Evolutionary conservation across 2,797 vertebrate genomes (phyloP), one percentile per base, ranked within the genome.

Genomic region (Rhadinocentrus ornatus): DNA sequence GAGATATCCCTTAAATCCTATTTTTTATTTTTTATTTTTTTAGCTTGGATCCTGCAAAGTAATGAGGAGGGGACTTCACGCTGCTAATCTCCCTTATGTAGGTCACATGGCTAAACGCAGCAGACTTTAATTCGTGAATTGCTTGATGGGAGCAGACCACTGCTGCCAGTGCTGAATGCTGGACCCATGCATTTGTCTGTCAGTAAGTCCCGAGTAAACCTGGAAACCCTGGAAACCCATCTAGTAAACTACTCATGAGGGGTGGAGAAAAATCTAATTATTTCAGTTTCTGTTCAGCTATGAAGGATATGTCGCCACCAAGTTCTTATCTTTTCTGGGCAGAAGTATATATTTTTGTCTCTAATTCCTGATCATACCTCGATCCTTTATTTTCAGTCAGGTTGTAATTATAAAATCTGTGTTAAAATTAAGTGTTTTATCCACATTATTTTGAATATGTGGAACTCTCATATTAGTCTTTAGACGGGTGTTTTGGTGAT

Each of bases 101-200:
- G 89, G 89, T 87, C 88, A 70, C 75, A 82, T 75, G 78, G 65
- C 78, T 86, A 67, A 67, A 83, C 80, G 79, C 85, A 27, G 80
- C 74, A 72, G 85, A 85, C 55, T 70, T 83, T 86, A 34, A 82
- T 83, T 86, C 35, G 46, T 56, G 60, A 85, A 84, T 71, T 37
- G 68, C 71, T 85, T 68, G 34, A 65, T 34, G 54, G 13, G n/a
- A 24, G 60, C 9, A 10, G 10, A 31, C 27, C 71, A 24, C 27
- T 12, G 50, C 77, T 54, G 29, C 63, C 32, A 9, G 35, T 4
- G 31, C 70, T 74, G 34, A 24, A 12, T 44, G 6, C 57, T 37
- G 58, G 15, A 55, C 29, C 9, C n/a, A n/a, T 34, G 44, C 16
- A 1, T 7, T 7, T 26, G 34, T 58, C 73, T 32, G 16, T 35